These are phyloP conservation scores for Danio choprae DNA, from an alignment of 2,797 vertebrate species.

Conservation along the genomic window DNA sequence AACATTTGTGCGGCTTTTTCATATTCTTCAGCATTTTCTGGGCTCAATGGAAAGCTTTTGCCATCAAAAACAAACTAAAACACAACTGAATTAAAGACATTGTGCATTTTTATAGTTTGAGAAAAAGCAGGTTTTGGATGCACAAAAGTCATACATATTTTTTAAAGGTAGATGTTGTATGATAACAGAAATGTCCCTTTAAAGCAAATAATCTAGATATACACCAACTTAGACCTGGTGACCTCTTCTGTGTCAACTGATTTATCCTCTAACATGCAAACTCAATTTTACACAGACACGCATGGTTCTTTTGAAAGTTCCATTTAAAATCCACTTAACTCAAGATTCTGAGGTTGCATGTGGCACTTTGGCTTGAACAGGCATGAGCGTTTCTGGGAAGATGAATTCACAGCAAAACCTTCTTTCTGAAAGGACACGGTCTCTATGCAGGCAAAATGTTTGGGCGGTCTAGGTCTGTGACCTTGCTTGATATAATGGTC, in stretches of 20 bases:
- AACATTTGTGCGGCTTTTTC: no score
- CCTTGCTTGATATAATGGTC: conserved; percentile 22
- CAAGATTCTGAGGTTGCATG: not conserved
- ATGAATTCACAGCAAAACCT: conserved; percentile 23
- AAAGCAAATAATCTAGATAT: not conserved
- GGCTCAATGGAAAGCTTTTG: no score
- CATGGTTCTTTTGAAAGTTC: not conserved
- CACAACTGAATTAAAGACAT: no score
- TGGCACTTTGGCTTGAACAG: not conserved
- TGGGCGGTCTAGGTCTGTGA: conserved; percentile 23
- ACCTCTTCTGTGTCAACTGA: not conserved
- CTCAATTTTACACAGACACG: not conserved
- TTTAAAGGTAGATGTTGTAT: not conserved
- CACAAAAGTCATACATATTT: no score
- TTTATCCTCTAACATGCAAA: not conserved
- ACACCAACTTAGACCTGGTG: not conserved
- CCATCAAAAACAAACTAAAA: no score
- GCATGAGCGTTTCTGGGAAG: not conserved
- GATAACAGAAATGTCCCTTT: not conserved
- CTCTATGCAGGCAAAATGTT: not conserved
- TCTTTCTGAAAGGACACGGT: not conserved
- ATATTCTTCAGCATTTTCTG: no score
- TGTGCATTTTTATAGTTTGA: no score
- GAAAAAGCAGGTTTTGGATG: no score
- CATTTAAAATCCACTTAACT: conserved; percentile 2